Evolutionary conservation across 2,797 vertebrate genomes (phyloP).

Genomic region (Cryptoprocta ferox): DNA sequence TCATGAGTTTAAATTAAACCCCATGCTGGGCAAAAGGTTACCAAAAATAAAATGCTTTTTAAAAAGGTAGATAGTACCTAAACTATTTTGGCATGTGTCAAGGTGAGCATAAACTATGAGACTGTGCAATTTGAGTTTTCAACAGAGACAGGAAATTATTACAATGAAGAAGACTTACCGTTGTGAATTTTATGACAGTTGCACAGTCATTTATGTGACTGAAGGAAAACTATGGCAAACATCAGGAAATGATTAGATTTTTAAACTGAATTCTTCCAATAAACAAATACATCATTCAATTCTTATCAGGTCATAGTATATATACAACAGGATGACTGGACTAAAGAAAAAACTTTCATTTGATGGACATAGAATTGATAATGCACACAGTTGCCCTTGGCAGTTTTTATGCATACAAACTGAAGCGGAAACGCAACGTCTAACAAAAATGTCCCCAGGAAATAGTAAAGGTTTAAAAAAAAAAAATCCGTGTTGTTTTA

Average conservation of each 20-base stretch:
- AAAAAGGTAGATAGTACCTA: neutral
- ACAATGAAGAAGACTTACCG: neutral
- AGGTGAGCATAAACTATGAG: neutral
- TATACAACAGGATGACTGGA: neutral
- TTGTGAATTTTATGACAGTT: constrained; percentile 26
- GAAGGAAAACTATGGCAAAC: neutral
- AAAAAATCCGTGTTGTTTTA: neutral
- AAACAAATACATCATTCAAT: neutral
- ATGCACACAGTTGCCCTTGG: neutral
- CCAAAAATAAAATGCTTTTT: neutral
- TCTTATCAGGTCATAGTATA: neutral
- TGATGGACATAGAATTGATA: neutral
- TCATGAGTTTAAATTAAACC: neutral
- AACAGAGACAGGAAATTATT: neutral
- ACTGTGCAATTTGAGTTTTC: neutral
- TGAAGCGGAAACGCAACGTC: neutral
- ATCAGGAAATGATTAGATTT: neutral
- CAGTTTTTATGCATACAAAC: neutral
- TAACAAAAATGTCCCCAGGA: neutral
- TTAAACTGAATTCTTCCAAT: neutral
- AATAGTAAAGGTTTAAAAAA: neutral
- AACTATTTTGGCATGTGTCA: constrained; percentile 23
- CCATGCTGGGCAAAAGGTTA: neutral
- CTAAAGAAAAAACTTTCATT: neutral
- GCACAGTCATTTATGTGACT: neutral